Conservation (phyloP, 2,797 vertebrate genomes). For the Danio aesculapii region DNA sequence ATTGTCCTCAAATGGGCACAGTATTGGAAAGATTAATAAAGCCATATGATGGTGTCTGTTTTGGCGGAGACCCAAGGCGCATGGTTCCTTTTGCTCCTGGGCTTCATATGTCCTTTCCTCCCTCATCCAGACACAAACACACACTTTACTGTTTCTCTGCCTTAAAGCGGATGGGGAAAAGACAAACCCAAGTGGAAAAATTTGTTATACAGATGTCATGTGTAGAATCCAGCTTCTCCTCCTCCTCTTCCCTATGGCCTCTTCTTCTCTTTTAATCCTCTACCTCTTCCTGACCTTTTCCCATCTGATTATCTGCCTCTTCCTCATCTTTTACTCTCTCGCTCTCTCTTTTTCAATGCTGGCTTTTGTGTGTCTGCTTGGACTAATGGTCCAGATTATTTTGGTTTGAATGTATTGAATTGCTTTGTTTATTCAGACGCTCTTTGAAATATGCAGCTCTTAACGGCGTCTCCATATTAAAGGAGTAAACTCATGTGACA, state of each 20-base stretch:
- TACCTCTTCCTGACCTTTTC: conserved; percentile 64
- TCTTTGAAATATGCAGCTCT: conserved; percentile 29
- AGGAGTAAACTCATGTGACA: conserved; percentile 22
- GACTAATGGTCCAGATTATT: conserved; percentile 36
- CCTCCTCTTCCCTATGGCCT: conserved; percentile 44
- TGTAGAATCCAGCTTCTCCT: conserved; percentile 49
- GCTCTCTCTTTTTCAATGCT: conserved; percentile 10
- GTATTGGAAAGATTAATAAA: conserved; percentile 26
- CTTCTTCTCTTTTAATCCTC: conserved; percentile 50
- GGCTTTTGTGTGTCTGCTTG: conserved; percentile 27
- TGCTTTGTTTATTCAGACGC: conserved; percentile 10
- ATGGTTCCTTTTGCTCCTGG: conserved; percentile 20
- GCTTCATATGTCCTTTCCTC: conserved; percentile 2
- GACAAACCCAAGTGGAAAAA: conserved; percentile 64
- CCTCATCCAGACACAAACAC: neutral
- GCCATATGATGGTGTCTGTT: conserved; percentile 19
- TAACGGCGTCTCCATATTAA: neutral
- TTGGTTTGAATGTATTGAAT: conserved; percentile 24
- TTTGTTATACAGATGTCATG: conserved; percentile 72
- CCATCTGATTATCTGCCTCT: conserved; percentile 17
- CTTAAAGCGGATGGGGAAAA: conserved; percentile 22
- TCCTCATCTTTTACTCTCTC: conserved; percentile 22
- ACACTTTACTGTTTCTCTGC: conserved; percentile 18
- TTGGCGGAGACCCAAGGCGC: neutral
- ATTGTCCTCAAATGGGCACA: neutral